Percentiles rank a stretch among this genome's conserved stretches.
phyloP scores from a whole-genome alignment of 2,888 invertebrate species.

The Incurvaria masculella region DNA sequence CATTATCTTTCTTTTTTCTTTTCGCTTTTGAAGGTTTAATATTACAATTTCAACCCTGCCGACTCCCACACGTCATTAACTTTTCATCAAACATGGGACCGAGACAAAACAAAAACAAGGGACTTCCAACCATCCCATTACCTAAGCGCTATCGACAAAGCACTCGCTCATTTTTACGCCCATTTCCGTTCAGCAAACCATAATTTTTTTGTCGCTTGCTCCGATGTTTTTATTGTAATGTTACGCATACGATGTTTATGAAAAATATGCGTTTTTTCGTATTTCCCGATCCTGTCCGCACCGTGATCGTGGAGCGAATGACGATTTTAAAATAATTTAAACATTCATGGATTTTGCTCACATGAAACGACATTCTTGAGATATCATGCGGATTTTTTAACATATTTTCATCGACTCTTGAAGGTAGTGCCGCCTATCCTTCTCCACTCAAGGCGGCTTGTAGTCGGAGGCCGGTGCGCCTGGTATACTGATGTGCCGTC shows the following conservation, averaged over 20 bases:
- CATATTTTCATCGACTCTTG: too few species aligned
- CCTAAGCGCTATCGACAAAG: not conserved
- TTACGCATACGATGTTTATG: not conserved
- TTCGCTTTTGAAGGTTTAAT: too few species aligned
- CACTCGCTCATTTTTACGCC: not conserved
- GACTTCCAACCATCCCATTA: not conserved
- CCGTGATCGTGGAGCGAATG: not conserved
- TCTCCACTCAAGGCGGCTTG: too few species aligned
- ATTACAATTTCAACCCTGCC: not conserved
- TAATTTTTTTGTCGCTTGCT: not conserved
- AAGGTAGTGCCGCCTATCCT: too few species aligned
- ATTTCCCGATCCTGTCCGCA: not conserved
- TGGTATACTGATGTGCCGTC: too few species aligned
- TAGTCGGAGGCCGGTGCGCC: too few species aligned
- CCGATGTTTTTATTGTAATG: not conserved
- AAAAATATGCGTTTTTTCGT: not conserved
- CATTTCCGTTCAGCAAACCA: not conserved
- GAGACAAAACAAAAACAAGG: not conserved
- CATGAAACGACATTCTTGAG: too few species aligned
- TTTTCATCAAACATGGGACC: not conserved
- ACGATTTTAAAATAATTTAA: too few species aligned
- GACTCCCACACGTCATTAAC: not conserved
- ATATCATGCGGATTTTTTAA: too few species aligned
- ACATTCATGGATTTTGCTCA: too few species aligned
- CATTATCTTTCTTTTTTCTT: too few species aligned